Percentiles rank a stretch among this genome's conserved stretches.
phyloP scores from a whole-genome alignment of 2,888 invertebrate species.

The Drosophila eohydei region DNA sequence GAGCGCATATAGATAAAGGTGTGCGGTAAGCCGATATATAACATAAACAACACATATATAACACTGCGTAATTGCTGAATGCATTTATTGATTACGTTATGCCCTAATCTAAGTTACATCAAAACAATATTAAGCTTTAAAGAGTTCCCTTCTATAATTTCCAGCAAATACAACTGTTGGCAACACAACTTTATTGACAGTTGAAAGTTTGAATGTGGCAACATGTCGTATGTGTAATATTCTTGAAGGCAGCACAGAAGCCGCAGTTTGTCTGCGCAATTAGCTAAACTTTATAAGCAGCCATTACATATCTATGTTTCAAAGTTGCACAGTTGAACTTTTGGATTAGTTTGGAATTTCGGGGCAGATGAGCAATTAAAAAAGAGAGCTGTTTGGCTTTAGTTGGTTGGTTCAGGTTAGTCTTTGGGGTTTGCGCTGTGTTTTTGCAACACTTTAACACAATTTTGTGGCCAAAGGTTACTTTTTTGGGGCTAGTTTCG shows the following conservation, averaged over 20 bases:
- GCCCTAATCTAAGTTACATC: slow-evolving; percentile 2
- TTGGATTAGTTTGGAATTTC: slow-evolving; percentile 6
- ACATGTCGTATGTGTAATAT: slow-evolving; percentile 47
- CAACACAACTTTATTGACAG: slow-evolving; percentile 40
- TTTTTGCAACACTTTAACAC: slow-evolving; percentile 24
- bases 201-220: slow-evolving; percentile 46
- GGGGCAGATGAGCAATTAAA: slow-evolving; percentile 15
- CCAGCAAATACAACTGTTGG: slow-evolving; percentile 11
- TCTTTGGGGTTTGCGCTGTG: slow-evolving; percentile 10
- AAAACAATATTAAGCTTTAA: slow-evolving; percentile 1
- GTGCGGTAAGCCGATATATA: too few species aligned
- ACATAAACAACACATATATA: background rate
- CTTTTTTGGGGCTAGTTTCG: slow-evolving; percentile 16
- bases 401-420: slow-evolving; percentile 3
- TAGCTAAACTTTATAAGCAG: slow-evolving; percentile 39
- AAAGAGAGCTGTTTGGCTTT: slow-evolving; percentile 18
- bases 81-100: background rate
- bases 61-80: background rate
- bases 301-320: slow-evolving; percentile 25
- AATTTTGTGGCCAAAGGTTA: slow-evolving; percentile 23
- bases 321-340: slow-evolving; percentile 24
- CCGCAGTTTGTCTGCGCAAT: slow-evolving; percentile 43
- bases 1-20: background rate
- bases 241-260: background rate
- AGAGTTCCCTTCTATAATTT: background rate